Percentiles rank a stretch among this genome's conserved stretches.
Evolutionary conservation across 1,140 invertebrate genomes (phyloP).

Genomic region (Caenorhabditis remanei): DNA sequence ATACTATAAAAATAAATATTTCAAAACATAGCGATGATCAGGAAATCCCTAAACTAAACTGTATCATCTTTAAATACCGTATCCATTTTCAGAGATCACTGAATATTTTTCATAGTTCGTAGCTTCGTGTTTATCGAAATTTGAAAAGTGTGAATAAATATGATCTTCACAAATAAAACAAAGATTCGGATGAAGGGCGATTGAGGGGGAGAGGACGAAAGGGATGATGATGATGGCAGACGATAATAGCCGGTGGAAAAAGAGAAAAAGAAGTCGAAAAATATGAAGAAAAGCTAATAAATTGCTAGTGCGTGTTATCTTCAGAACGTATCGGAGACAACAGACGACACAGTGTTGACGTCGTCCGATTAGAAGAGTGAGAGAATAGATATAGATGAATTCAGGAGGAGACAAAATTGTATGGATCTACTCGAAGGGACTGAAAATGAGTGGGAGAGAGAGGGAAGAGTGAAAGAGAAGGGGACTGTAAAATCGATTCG

Average conservation of each 20-base stretch:
- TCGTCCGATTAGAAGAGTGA: background rate
- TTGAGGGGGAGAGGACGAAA: background rate
- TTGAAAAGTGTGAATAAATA: slow-evolving; percentile 1
- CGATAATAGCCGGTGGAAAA: slow-evolving; percentile 39
- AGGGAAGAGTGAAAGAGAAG: background rate
- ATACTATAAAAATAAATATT: too few species aligned
- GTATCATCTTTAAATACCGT: too few species aligned
- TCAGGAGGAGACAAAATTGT: slow-evolving; percentile 28
- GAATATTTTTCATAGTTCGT: background rate
- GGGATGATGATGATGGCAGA: slow-evolving; percentile 8
- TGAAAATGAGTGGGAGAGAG: background rate
- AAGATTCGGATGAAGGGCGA: background rate
- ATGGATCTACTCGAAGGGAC: background rate
- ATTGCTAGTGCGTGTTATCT: slow-evolving; percentile 53
- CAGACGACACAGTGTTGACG: background rate
- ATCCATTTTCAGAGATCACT: background rate
- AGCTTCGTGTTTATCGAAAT: background rate
- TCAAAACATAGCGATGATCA: too few species aligned
- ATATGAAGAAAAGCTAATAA: slow-evolving; percentile 47
- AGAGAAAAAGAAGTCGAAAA: slow-evolving; percentile 37
- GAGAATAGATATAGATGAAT: background rate
- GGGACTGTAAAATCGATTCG: slow-evolving; percentile 42
- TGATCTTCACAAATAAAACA: background rate
- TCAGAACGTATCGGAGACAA: slow-evolving; percentile 30
- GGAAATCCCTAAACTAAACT: too few species aligned